Base-by-base conservation (phyloP, 2,888 invertebrate species). In the Noctua janthe region DNA sequence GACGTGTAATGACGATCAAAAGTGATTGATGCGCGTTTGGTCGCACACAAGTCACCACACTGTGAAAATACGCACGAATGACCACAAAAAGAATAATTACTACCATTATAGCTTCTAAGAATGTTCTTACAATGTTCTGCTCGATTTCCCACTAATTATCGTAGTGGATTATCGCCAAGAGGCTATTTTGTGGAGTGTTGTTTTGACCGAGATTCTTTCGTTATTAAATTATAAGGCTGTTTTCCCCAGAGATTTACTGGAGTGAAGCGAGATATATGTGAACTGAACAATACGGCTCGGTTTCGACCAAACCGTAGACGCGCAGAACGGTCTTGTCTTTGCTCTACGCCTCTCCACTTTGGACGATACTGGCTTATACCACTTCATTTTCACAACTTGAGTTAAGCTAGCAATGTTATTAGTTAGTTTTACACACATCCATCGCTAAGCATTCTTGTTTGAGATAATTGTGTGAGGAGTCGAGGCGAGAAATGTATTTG, bases 81-180 rank as follows among this genome's bases (percentile, higher is more conserved):
- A 39, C 35, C 69, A 75, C 29, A 78, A 81, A 80, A 74, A 76
- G 74, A 67, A 56, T 71, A 75, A 78, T 29, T 51, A 64, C 39
- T 43, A 43, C 17, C 51, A 64, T 80, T 76, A 73, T 73, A 76
- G 69, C 82, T 82, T 67, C 74, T 69, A 69, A 79, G 80, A 83
- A 81, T 83, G 71, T 80, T 82, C 70, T 76, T 66, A 39, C 29
- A 62, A 71, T 67, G 74, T 76, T 85, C 54, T 76, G 70, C 83
- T 80, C 73, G 78, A 87, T 81, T 87, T 80, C 17, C 51, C 75
- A 70, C 78, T 82, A 85, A 79, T 87, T 87, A 80, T 76, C 51
- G 20, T 39, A 67, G 54, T 74, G 43, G 76, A 47, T 78, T 51
- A 54, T 64, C 43, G 56, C 20, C 15, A 59, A 74, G 29, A 64